phyloP scores from a whole-genome alignment of 2,113 vertebrate genomes.

The Saiga tatarica region DNA sequence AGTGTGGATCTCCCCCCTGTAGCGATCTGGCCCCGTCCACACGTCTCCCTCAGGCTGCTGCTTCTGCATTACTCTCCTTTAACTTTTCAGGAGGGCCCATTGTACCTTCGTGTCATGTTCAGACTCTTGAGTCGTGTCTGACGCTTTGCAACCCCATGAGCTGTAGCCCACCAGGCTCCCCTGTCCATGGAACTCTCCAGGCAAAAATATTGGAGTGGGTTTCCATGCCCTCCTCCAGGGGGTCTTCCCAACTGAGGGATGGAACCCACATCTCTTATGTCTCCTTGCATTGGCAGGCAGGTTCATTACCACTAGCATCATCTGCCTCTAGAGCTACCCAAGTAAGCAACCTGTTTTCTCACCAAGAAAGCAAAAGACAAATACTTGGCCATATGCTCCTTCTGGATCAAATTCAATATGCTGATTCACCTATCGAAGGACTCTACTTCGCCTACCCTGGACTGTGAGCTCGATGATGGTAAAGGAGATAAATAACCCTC shows the following conservation, averaged over 20 bases:
- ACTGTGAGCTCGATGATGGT: neutral
- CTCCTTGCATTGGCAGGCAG: neutral
- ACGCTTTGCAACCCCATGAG: neutral
- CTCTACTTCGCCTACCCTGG: neutral
- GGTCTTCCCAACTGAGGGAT: neutral
- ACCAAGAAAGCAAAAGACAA: neutral
- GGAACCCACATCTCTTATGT: neutral
- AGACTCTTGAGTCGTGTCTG: neutral
- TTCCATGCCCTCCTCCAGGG: neutral
- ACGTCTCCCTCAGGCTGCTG: neutral
- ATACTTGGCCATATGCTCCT: neutral
- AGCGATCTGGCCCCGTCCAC: neutral
- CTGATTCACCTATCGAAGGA: neutral
- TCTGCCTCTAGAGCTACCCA: neutral
- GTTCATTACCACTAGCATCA: neutral
- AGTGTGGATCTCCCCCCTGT: slow-evolving; percentile 16
- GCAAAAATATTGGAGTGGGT: neutral
- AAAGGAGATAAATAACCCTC: neutral
- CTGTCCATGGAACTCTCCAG: neutral
- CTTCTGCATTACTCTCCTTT: neutral
- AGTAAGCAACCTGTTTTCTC: neutral
- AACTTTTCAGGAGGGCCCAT: neutral
- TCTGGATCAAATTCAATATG: neutral
- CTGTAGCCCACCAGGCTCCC: neutral
- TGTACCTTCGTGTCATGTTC: neutral